Percentiles rank a stretch among this genome's conserved stretches.
Evolutionary conservation across 2,113 vertebrate genomes (phyloP).

Genomic region (Alectura lathami): DNA sequence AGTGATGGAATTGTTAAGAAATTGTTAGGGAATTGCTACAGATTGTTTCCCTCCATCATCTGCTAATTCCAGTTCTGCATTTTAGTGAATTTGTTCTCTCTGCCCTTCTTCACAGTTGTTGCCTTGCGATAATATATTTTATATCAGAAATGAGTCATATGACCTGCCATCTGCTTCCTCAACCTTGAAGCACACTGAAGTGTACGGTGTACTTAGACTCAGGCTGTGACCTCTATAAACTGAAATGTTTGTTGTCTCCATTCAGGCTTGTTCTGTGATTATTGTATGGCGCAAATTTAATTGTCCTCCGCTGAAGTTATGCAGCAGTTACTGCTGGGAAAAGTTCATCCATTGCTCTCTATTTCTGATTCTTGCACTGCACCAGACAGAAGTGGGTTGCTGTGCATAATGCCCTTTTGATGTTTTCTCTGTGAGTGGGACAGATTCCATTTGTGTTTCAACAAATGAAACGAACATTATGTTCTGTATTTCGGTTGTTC

Average conservation of each 20-base stretch:
- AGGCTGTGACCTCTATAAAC: background rate
- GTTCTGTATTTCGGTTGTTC: background rate
- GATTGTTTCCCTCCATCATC: background rate
- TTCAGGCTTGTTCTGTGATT: background rate
- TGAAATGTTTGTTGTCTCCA: background rate
- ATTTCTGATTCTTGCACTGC: background rate
- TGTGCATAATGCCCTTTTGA: background rate
- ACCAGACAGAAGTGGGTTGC: background rate
- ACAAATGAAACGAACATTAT: background rate
- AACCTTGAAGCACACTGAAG: background rate
- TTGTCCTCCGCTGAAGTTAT: background rate
- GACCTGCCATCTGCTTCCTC: background rate
- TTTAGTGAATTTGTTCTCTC: constrained; percentile 5
- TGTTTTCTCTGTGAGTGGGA: background rate
- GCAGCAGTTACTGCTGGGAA: background rate
- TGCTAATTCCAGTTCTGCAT: background rate
- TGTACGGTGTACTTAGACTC: background rate
- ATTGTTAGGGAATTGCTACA: too few relatives aligned
- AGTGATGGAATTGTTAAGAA: background rate
- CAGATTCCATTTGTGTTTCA: constrained; percentile 12
- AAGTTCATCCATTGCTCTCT: background rate
- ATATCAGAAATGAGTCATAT: background rate
- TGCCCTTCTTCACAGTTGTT: background rate
- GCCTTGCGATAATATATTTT: constrained; percentile 7
- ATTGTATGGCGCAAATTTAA: background rate